Percentiles rank a stretch among this genome's conserved stretches.
phyloP scores from a whole-genome alignment of 2,113 vertebrate genomes.

The Saccopteryx leptura region DNA sequence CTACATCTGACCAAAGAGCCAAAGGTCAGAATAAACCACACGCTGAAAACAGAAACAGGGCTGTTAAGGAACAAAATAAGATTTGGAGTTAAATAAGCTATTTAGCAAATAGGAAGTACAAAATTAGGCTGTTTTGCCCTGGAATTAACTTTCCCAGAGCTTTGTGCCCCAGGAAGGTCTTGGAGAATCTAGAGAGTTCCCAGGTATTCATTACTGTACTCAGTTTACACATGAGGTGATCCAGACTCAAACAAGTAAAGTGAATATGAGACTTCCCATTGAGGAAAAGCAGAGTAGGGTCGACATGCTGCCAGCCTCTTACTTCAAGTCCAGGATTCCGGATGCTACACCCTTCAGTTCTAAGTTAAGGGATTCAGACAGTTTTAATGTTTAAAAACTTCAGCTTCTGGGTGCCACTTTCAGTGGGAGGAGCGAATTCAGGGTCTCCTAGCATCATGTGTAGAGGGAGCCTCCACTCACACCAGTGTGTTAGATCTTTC shows the following conservation, averaged over 20 bases:
- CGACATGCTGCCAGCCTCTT: not conserved
- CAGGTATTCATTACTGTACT: not conserved
- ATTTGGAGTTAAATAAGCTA: not conserved
- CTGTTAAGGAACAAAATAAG: constrained; percentile 35
- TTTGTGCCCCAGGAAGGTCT: not conserved
- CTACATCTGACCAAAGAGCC: constrained; percentile 38
- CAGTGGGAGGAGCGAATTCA: not conserved
- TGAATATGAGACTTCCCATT: not conserved
- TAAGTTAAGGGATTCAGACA: not conserved
- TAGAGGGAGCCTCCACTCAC: not conserved
- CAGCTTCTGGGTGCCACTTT: not conserved
- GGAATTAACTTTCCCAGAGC: not conserved
- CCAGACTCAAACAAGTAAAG: not conserved
- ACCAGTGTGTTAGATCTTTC: not conserved
- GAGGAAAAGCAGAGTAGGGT: not conserved
- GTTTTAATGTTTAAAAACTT: not conserved
- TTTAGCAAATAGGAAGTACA: not conserved
- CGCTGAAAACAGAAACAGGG: not conserved
- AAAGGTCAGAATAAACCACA: constrained; percentile 54
- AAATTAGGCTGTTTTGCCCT: not conserved
- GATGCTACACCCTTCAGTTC: not conserved
- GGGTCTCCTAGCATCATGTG: not conserved
- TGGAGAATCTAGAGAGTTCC: not conserved
- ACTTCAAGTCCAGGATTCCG: not conserved
- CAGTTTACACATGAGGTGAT: not conserved